These are phyloP conservation scores for Tipula unca DNA, from an alignment of 2,888 invertebrate genomes.

Conservation along the genomic window DNA sequence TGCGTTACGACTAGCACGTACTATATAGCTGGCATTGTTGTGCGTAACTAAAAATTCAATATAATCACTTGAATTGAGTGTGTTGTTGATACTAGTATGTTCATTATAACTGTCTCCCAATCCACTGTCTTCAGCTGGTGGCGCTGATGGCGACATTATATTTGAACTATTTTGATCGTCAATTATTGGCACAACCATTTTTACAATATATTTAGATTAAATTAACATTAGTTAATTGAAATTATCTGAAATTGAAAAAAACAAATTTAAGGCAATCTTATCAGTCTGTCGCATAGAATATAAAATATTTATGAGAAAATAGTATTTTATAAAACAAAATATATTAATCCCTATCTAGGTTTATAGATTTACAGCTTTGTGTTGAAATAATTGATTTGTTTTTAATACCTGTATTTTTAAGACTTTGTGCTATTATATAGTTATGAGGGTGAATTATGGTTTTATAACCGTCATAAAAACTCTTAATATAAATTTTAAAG, in stretches of 20 bases:
- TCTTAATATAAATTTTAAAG: no score
- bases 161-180: constrained; percentile 31
- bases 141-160: constrained; percentile 35
- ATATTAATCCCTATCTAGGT: no score
- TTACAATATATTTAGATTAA: neutral
- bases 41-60: constrained; percentile 41
- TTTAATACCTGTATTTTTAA: no score
- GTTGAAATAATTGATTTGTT: no score
- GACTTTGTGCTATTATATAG: no score
- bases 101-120: neutral
- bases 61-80: constrained; percentile 26
- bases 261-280: neutral
- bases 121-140: constrained; percentile 32
- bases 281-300: neutral
- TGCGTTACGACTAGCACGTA: constrained; percentile 38
- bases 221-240: neutral
- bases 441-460: no score
- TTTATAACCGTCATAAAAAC: no score
- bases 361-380: no score
- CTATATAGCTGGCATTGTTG: constrained; percentile 37
- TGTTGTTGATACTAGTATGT: neutral
- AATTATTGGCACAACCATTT: constrained; percentile 40
- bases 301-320: no score
- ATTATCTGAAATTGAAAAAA: neutral
- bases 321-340: no score